Conservation (phyloP, 2,113 vertebrate genomes). For the Gopherus evgoodei region DNA sequence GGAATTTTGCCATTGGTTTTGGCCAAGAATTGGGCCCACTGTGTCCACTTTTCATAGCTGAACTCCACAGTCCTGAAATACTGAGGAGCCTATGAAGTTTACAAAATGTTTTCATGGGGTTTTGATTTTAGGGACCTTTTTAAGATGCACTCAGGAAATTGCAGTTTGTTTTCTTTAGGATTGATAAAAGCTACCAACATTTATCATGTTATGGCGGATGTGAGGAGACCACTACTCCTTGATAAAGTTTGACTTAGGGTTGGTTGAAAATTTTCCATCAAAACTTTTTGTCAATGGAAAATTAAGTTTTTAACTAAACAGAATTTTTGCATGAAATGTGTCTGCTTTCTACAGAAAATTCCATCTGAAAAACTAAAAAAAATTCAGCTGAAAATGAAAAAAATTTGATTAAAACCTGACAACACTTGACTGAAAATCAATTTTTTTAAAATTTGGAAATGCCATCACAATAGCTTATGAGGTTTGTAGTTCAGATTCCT, state of each 20-base stretch:
- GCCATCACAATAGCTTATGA: not conserved
- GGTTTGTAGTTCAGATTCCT: not conserved
- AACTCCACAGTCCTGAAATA: not conserved
- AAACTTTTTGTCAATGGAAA: not conserved
- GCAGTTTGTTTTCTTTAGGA: not conserved
- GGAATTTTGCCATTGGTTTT: not conserved
- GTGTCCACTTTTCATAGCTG: not conserved
- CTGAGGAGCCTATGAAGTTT: not conserved
- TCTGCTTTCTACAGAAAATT: not conserved
- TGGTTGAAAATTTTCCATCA: not conserved
- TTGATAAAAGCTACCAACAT: not conserved
- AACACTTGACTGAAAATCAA: not conserved
- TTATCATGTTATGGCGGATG: fast-evolving
- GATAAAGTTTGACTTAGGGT: not conserved
- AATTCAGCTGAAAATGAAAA: not conserved
- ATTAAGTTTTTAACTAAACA: not conserved
- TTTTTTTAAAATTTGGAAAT: not conserved
- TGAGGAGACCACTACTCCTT: not conserved
- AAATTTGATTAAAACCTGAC: not conserved
- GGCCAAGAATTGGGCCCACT: not conserved
- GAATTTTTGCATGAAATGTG: not conserved
- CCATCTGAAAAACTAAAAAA: not conserved
- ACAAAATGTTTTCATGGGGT: not conserved
- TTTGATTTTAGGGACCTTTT: not conserved
- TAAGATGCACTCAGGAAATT: not conserved